phyloP scores from a whole-genome alignment of 2,888 invertebrate genomes.

The Lobophora halterata region DNA sequence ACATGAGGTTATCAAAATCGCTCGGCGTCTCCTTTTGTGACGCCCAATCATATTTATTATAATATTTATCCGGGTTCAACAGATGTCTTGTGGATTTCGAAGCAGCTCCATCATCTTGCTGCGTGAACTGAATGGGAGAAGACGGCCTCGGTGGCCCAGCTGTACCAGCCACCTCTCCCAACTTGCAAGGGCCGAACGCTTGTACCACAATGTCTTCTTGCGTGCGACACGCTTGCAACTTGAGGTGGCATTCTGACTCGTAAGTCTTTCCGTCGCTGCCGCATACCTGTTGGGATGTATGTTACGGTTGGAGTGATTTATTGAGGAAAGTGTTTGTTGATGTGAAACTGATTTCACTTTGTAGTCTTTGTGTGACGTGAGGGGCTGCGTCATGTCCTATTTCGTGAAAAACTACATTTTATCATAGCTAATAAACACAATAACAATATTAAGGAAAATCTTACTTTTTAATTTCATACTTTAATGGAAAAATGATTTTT shows the following conservation, averaged over 20 bases:
- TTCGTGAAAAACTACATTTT: too few relatives aligned
- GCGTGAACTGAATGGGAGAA: slow-evolving; percentile 89
- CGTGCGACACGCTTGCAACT: slow-evolving; percentile 89
- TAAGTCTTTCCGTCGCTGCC: slow-evolving; percentile 91
- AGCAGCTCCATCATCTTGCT: slow-evolving; percentile 87
- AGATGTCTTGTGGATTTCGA: slow-evolving; percentile 91
- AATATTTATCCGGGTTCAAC: slow-evolving; percentile 85
- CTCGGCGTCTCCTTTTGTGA: slow-evolving; percentile 74
- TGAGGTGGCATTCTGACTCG: slow-evolving; percentile 90
- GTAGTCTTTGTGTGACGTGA: slow-evolving; percentile 6
- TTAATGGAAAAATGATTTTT: too few relatives aligned
- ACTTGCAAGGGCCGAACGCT: slow-evolving; percentile 88
- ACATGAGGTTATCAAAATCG: slow-evolving; percentile 63
- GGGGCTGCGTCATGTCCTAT: too few relatives aligned
- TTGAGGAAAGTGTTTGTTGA: slow-evolving; percentile 11
- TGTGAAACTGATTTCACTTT: slow-evolving; percentile 13
- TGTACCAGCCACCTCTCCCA: slow-evolving; percentile 85
- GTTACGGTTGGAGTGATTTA: slow-evolving; percentile 19
- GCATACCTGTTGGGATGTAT: slow-evolving; percentile 78
- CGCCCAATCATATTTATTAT: slow-evolving; percentile 80
- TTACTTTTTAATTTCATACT: too few relatives aligned
- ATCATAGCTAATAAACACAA: too few relatives aligned
- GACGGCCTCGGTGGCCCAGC: slow-evolving; percentile 89
- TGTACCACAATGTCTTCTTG: slow-evolving; percentile 90
- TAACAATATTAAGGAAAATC: too few relatives aligned